Conservation (phyloP, 2,888 invertebrate species). For the Synergus itoensis region DNA sequence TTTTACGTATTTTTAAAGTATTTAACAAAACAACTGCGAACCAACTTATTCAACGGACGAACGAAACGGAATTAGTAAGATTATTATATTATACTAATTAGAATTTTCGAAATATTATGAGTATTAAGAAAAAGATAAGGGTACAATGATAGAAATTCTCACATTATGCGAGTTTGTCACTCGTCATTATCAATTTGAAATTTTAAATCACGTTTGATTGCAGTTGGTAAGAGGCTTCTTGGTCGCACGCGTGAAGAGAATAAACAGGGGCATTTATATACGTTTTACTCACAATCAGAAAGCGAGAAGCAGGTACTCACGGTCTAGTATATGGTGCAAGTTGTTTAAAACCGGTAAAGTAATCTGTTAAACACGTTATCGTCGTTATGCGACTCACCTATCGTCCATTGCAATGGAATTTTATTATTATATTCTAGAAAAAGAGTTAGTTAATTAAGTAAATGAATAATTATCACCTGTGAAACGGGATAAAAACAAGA, state of each 20-base stretch:
- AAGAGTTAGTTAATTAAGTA: conserved; percentile 9
- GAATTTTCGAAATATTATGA: too few relatives aligned
- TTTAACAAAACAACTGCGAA: too few relatives aligned
- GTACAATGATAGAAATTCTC: not conserved
- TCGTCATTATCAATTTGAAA: conserved; percentile 27
- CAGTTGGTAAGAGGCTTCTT: conserved; percentile 5
- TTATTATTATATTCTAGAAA: conserved; percentile 35
- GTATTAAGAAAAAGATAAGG: too few relatives aligned
- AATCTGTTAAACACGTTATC: conserved; percentile 59
- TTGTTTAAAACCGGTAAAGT: conserved; percentile 51
- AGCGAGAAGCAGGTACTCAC: conserved; percentile 33
- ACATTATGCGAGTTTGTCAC: conserved; percentile 8
- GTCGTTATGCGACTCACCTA: conserved; percentile 52
- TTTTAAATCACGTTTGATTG: conserved; percentile 10
- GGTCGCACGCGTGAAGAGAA: conserved; percentile 37
- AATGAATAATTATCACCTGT: conserved; percentile 25
- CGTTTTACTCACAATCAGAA: conserved; percentile 41
- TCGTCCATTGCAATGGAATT: conserved; percentile 45
- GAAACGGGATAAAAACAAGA: not conserved
- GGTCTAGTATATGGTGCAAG: conserved; percentile 30
- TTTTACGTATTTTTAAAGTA: too few relatives aligned
- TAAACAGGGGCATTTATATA: conserved; percentile 27
- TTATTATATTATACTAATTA: too few relatives aligned
- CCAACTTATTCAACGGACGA: too few relatives aligned
- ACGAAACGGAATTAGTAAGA: too few relatives aligned